Evolutionary conservation across 1,140 invertebrate species (phyloP).

Genomic region (Drosophila mauritiana): DNA sequence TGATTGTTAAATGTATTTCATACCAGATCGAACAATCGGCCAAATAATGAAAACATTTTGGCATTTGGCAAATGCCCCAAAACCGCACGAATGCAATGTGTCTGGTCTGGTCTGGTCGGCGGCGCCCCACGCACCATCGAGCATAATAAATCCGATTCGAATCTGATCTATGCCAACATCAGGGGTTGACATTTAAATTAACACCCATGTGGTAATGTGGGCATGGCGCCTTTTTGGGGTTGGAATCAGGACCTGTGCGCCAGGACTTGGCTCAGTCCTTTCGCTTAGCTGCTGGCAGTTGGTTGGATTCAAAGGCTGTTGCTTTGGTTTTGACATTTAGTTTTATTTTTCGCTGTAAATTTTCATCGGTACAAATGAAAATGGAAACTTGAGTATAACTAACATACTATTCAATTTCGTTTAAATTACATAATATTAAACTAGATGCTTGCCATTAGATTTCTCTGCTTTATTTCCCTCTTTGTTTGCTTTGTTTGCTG

Average conservation of each 20-base stretch:
- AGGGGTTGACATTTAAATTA: slow-evolving; percentile 65
- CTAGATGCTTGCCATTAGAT: slow-evolving; percentile 70
- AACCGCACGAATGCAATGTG: slow-evolving; percentile 62
- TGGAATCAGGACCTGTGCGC: slow-evolving; percentile 13
- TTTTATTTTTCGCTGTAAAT: slow-evolving; percentile 78
- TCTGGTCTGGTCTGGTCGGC: slow-evolving; percentile 17
- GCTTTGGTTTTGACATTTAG: slow-evolving; percentile 73
- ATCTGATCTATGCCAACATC: slow-evolving; percentile 34
- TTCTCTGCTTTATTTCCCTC: slow-evolving; percentile 33
- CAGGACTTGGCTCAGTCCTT: slow-evolving; percentile 31
- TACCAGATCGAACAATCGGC: slow-evolving; percentile 30
- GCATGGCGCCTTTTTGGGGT: slow-evolving; percentile 21
- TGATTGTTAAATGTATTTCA: slow-evolving; percentile 24
- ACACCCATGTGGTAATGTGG: slow-evolving; percentile 22
- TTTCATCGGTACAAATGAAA: slow-evolving; percentile 80
- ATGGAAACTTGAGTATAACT: slow-evolving; percentile 79
- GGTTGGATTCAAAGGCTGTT: slow-evolving; percentile 19
- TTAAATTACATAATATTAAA: slow-evolving; percentile 82
- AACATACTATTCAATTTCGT: slow-evolving; percentile 75
- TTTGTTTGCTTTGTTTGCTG: slow-evolving; percentile 20
- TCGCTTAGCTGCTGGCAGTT: slow-evolving; percentile 20
- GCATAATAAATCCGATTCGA: slow-evolving; percentile 73
- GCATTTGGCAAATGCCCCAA: slow-evolving; percentile 29
- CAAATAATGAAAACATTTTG: slow-evolving; percentile 38
- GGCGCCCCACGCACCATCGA: slow-evolving; percentile 66